Percentiles rank a stretch among this genome's conserved stretches.
These are phyloP conservation scores for Rutilus rutilus DNA, from an alignment of 2,113 vertebrate species.

Conservation along the genomic window DNA sequence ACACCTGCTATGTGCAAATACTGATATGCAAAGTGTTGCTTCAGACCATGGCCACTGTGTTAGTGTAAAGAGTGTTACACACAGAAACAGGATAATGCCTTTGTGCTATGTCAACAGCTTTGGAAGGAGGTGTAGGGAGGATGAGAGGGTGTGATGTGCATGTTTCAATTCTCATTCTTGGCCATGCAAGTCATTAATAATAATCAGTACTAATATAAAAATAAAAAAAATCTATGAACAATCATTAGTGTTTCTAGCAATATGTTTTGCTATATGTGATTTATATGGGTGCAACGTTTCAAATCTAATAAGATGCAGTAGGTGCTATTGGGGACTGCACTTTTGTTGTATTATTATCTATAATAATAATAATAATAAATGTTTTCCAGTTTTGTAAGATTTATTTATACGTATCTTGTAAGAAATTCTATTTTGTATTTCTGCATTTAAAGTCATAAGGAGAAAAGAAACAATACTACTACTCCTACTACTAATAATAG, in stretches of 20 bases:
- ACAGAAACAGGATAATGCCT: slow-evolving; percentile 22
- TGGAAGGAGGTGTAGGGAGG: background rate
- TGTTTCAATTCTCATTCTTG: background rate
- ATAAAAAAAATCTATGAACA: background rate
- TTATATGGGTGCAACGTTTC: background rate
- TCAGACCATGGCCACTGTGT: background rate
- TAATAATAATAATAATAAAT: background rate
- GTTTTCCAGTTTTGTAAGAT: background rate
- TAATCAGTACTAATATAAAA: background rate
- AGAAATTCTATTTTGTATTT: background rate
- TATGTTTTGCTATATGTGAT: background rate
- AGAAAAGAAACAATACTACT: too few species aligned
- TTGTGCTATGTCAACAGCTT: slow-evolving; percentile 11
- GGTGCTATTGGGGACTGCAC: background rate
- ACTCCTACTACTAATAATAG: too few species aligned
- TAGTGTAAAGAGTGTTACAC: background rate
- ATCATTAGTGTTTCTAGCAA: background rate
- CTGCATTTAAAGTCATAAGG: background rate
- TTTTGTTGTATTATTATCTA: background rate
- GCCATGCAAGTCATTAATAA: background rate
- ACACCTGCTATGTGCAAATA: slow-evolving; percentile 13
- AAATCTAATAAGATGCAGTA: background rate
- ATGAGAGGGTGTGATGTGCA: slow-evolving; percentile 1
- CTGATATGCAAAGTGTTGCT: background rate
- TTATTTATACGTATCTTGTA: background rate